Evolutionary conservation across 2,888 invertebrate species (phyloP).

Genomic region (Lathronympha strigana): DNA sequence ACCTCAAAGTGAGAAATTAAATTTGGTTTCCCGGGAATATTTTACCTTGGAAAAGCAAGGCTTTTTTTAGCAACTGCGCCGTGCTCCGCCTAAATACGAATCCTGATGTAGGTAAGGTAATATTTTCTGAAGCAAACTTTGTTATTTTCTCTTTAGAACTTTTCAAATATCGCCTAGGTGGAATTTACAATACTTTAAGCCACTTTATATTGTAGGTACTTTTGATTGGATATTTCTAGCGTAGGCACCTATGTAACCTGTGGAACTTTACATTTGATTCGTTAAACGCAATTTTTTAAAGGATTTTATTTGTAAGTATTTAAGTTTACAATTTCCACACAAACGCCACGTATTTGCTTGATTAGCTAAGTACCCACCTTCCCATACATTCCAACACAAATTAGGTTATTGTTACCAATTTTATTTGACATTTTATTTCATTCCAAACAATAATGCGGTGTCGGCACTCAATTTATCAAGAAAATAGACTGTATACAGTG

Average conservation of each 20-base stretch:
- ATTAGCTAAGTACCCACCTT: no score
- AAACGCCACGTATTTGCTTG: no score
- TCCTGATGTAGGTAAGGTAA: slow-evolving; percentile 5
- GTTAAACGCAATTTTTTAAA: no score
- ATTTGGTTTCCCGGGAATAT: slow-evolving; percentile 8
- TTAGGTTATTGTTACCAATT: no score
- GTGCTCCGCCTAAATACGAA: neutral
- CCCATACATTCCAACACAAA: no score
- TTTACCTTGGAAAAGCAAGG: slow-evolving; percentile 5
- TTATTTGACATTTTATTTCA: no score
- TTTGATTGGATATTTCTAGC: neutral
- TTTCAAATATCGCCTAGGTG: neutral
- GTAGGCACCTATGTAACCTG: neutral
- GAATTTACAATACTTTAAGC: slow-evolving; percentile 5
- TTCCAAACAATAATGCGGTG: no score
- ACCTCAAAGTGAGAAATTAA: slow-evolving; percentile 14
- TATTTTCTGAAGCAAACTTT: slow-evolving; percentile 16
- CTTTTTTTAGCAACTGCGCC: slow-evolving; percentile 13
- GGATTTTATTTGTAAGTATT: no score
- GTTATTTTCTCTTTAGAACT: slow-evolving; percentile 12
- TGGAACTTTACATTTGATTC: no score
- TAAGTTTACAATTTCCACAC: no score
- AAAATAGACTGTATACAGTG: no score
- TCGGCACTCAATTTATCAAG: no score
- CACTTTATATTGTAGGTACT: neutral